Percentiles rank a stretch among this genome's conserved stretches.
Evolutionary conservation across 2,797 vertebrate species (phyloP).

Genomic region (Scleropages formosus): DNA sequence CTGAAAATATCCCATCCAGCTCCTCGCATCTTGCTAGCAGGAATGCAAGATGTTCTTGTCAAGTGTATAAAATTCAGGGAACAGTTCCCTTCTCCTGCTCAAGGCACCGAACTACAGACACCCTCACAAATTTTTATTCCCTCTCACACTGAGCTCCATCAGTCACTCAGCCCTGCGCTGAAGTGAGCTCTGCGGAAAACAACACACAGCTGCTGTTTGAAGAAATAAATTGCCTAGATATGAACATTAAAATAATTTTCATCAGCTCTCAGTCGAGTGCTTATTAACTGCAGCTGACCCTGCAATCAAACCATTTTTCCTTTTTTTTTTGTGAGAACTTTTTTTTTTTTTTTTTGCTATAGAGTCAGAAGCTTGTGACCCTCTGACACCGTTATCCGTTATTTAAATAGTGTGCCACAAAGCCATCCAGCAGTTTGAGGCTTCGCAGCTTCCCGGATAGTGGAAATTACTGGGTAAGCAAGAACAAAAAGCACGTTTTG

Average conservation of each 20-base stretch:
- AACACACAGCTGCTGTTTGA: slow-evolving; percentile 65
- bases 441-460: slow-evolving; percentile 40
- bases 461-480: slow-evolving; percentile 52
- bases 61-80: not conserved
- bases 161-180: slow-evolving; percentile 39
- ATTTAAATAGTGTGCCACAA: slow-evolving; percentile 62
- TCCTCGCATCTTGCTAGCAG: not conserved
- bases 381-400: slow-evolving; percentile 54
- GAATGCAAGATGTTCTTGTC: not conserved
- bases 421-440: slow-evolving; percentile 59
- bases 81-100: not conserved
- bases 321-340: slow-evolving; percentile 47
- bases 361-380: slow-evolving; percentile 51
- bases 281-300: slow-evolving; percentile 58
- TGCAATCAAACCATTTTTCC: slow-evolving; percentile 57
- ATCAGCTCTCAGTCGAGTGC: slow-evolving; percentile 63
- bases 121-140: slow-evolving; percentile 63
- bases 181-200: slow-evolving; percentile 66
- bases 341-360: slow-evolving; percentile 31
- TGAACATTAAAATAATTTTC: slow-evolving; percentile 74
- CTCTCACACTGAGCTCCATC: slow-evolving; percentile 44
- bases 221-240: slow-evolving; percentile 61
- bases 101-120: slow-evolving; percentile 52
- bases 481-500: slow-evolving; percentile 50
- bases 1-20: not conserved